These are phyloP conservation scores for Nettapus auritus DNA, from an alignment of 2,113 vertebrate genomes.

Conservation along the genomic window DNA sequence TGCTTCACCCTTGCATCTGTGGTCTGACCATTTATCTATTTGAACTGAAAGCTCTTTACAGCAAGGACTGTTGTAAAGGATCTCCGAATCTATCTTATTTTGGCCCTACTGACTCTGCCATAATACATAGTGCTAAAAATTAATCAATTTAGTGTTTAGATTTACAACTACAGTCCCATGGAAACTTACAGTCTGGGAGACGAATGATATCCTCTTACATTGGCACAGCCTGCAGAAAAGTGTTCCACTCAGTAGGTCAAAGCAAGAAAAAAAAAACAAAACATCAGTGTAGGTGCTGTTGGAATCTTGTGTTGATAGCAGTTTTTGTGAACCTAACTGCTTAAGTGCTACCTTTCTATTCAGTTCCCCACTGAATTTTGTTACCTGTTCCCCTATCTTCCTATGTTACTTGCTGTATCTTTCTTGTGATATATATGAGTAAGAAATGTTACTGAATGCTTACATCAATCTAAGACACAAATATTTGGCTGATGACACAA, in stretches of 20 bases:
- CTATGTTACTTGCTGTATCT: neutral
- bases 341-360: neutral
- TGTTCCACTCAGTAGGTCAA: conserved; percentile 24
- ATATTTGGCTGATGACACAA: neutral
- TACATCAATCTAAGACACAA: neutral
- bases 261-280: neutral
- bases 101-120: neutral
- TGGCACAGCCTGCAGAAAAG: conserved; percentile 19
- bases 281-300: neutral
- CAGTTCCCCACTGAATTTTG: neutral
- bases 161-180: conserved; percentile 46
- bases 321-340: neutral
- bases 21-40: neutral
- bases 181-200: conserved; percentile 30
- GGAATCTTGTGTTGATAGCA: neutral
- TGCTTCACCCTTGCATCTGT: neutral
- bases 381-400: neutral
- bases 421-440: neutral
- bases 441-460: neutral
- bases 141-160: conserved; percentile 58
- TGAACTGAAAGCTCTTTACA: neutral
- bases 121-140: conserved; percentile 52
- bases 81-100: neutral
- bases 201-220: conserved; percentile 24
- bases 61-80: neutral